Percentiles rank a stretch among this genome's conserved stretches.
Evolutionary conservation across 2,797 vertebrate genomes (phyloP).

Genomic region (Mastacembelus armatus): DNA sequence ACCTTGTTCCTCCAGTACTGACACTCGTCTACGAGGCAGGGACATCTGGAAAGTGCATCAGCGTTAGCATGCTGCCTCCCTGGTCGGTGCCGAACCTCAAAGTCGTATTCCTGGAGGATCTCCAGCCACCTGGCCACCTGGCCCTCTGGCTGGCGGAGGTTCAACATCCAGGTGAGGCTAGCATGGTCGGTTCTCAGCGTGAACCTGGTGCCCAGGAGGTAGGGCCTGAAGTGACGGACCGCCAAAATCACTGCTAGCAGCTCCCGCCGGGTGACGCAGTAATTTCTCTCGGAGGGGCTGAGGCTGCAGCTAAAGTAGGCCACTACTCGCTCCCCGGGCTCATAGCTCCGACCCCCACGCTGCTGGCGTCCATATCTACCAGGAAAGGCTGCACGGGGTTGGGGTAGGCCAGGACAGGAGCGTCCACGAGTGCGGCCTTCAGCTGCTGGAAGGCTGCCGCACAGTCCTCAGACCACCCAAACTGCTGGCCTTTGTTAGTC

Average conservation of each 20-base stretch:
- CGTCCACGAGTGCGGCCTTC: neutral
- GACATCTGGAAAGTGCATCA: neutral
- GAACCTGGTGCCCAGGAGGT: constrained; percentile 7
- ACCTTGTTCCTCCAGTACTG: neutral
- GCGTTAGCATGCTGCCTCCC: too few relatives aligned
- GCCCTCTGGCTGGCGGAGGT: neutral
- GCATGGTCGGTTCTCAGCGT: constrained; percentile 8
- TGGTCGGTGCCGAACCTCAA: too few relatives aligned
- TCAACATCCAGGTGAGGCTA: neutral
- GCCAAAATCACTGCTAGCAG: neutral
- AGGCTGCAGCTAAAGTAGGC: constrained; percentile 12
- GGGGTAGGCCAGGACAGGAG: neutral
- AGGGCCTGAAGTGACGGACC: neutral
- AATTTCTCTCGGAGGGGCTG: constrained; percentile 7
- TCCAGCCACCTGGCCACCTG: too few relatives aligned
- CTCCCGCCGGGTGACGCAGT: too few relatives aligned
- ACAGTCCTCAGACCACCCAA: neutral
- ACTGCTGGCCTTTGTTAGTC: neutral
- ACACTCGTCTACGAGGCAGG: neutral
- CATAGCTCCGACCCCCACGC: constrained; percentile 2
- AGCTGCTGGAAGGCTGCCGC: too few relatives aligned
- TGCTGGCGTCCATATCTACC: constrained; percentile 28
- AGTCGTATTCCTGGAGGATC: too few relatives aligned
- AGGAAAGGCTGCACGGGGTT: neutral
- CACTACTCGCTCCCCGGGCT: neutral